Evolutionary conservation across 2,797 vertebrate species (phyloP).

Genomic region (Chiroxiphia lanceolata): DNA sequence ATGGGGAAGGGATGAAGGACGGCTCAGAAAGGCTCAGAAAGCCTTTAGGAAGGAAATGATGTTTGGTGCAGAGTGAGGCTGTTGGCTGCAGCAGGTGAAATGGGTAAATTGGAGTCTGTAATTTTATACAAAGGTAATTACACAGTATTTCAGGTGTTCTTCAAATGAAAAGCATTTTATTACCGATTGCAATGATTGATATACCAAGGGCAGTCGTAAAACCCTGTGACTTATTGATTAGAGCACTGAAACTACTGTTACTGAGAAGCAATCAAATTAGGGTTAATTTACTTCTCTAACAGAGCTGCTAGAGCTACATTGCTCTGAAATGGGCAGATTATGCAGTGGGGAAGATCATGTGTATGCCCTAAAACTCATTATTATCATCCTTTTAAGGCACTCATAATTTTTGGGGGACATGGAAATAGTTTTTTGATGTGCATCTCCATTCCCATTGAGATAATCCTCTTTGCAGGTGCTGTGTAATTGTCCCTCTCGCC

Average conservation of each 20-base stretch:
- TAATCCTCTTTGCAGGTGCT: background rate
- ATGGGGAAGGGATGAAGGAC: background rate
- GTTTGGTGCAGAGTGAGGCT: rapidly evolving
- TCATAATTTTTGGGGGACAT: background rate
- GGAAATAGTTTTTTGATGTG: background rate
- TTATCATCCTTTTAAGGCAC: background rate
- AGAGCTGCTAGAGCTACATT: background rate
- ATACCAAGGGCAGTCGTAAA: background rate
- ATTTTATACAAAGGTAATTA: background rate
- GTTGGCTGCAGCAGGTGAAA: background rate
- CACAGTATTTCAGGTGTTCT: background rate
- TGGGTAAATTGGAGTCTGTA: background rate
- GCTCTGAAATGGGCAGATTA: background rate
- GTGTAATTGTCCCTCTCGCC: background rate
- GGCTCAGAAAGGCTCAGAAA: background rate
- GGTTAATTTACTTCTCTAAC: slow-evolving; percentile 30
- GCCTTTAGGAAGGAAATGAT: background rate
- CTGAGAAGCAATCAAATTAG: slow-evolving; percentile 31
- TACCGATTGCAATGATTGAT: slow-evolving; percentile 5
- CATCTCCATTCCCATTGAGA: rapidly evolving
- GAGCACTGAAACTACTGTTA: background rate
- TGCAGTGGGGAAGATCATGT: background rate
- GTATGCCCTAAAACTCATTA: background rate
- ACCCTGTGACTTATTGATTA: slow-evolving; percentile 33
- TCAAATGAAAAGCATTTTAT: background rate